Evolutionary conservation across 2,888 invertebrate genomes (phyloP).

Genomic region (Protophormia terraenovae): DNA sequence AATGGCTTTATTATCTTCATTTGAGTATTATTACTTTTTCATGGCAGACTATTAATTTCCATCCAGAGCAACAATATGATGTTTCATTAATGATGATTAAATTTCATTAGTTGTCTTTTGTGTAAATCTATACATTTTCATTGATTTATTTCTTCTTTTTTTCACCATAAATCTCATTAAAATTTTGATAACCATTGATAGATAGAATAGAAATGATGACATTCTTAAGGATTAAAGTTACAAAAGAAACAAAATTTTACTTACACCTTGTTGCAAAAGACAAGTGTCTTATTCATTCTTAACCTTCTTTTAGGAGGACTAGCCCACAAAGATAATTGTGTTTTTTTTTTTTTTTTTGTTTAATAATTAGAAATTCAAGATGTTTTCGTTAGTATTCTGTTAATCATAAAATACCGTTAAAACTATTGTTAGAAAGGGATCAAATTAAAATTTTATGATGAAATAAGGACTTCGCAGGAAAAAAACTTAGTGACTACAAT

Average conservation of each 20-base stretch:
- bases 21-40: conserved; percentile 28
- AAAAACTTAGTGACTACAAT: no score
- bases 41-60: background rate
- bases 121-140: conserved; percentile 25
- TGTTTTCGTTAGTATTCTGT: no score
- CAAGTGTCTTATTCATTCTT: conserved; percentile 59
- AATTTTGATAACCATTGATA: conserved; percentile 50
- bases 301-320: conserved; percentile 9
- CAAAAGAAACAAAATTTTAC: background rate
- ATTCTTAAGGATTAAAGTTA: conserved; percentile 34
- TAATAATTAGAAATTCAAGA: no score
- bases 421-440: background rate
- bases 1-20: conserved; percentile 53
- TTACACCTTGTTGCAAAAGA: background rate
- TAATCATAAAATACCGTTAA: background rate
- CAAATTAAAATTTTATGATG: no score
- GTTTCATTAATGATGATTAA: conserved; percentile 59
- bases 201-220: conserved; percentile 28
- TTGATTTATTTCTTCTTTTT: conserved; percentile 27
- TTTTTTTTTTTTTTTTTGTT: background rate
- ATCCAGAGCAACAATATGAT: background rate
- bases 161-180: conserved; percentile 61
- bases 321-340: conserved; percentile 22
- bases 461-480: no score
- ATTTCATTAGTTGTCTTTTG: conserved; percentile 55